phyloP scores from a whole-genome alignment of 1,140 invertebrate species.

The Achatina immaculata region DNA sequence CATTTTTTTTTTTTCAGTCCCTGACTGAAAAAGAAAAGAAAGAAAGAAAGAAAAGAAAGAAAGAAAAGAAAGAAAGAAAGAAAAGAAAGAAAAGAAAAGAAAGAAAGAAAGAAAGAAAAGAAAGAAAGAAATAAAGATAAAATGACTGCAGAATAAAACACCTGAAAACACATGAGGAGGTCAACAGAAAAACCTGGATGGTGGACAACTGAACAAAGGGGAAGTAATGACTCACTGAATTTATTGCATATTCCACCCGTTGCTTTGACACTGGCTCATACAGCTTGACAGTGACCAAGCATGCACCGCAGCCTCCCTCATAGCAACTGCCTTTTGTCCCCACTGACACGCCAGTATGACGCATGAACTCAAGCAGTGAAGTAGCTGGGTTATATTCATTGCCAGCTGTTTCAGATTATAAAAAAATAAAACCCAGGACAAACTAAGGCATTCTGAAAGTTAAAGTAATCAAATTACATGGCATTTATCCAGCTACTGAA shows the following conservation, averaged over 20 bases:
- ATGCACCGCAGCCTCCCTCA: constrained; percentile 87
- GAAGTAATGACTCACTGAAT: constrained; percentile 78
- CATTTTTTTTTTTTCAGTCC: too few relatives aligned
- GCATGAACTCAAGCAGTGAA: constrained; percentile 53
- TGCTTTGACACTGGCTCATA: constrained; percentile 74
- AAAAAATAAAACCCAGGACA: neutral
- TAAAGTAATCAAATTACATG: constrained; percentile 17
- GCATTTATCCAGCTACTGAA: too few relatives aligned
- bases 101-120: too few relatives aligned
- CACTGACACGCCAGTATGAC: constrained; percentile 75
- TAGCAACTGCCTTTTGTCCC: constrained; percentile 83
- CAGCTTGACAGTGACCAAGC: constrained; percentile 79
- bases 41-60: too few relatives aligned
- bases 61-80: too few relatives aligned
- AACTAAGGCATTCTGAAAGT: neutral
- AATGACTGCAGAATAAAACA: too few relatives aligned
- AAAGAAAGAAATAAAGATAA: too few relatives aligned
- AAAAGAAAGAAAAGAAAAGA: too few relatives aligned
- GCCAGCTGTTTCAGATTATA: constrained; percentile 39
- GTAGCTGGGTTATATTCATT: constrained; percentile 45
- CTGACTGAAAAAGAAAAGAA: too few relatives aligned
- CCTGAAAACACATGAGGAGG: too few relatives aligned
- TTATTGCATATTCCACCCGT: constrained; percentile 77
- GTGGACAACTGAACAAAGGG: too few relatives aligned
- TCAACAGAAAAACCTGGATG: too few relatives aligned